Conservation (phyloP, 2,888 invertebrate species). For the Emesis furor region DNA sequence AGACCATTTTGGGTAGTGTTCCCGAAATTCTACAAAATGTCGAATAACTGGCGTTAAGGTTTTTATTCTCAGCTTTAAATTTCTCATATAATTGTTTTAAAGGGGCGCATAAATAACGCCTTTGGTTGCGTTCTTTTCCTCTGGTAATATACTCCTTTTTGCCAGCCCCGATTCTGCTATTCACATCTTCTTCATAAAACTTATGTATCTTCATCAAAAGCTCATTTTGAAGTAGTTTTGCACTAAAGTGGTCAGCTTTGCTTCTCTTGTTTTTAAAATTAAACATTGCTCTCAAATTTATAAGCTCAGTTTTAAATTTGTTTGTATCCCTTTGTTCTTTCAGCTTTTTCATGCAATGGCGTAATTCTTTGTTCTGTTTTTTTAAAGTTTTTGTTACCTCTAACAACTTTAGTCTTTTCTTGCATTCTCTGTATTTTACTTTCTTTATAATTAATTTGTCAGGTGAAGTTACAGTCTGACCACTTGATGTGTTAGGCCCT, state of each 20-base stretch:
- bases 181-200: constrained; percentile 14
- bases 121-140: background rate
- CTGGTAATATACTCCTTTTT: background rate
- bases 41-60: constrained; percentile 37
- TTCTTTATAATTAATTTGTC: background rate
- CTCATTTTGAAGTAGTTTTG: background rate
- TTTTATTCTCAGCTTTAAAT: background rate
- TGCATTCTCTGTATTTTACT: background rate
- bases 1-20: no score
- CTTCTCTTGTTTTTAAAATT: background rate
- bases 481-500: constrained; percentile 1
- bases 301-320: background rate
- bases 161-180: background rate
- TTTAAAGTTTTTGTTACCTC: background rate
- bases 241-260: background rate
- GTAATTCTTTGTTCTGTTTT: background rate
- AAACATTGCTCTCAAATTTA: background rate
- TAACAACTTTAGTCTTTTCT: constrained; percentile 1
- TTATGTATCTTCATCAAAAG: constrained; percentile 3
- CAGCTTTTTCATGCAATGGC: background rate
- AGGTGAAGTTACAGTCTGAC: constrained; percentile 3
- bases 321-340: background rate
- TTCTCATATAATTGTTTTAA: constrained; percentile 1
- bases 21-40: constrained; percentile 40
- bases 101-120: background rate